phyloP scores from a whole-genome alignment of 2,888 invertebrate genomes.

The Dysmachus trigonus region DNA sequence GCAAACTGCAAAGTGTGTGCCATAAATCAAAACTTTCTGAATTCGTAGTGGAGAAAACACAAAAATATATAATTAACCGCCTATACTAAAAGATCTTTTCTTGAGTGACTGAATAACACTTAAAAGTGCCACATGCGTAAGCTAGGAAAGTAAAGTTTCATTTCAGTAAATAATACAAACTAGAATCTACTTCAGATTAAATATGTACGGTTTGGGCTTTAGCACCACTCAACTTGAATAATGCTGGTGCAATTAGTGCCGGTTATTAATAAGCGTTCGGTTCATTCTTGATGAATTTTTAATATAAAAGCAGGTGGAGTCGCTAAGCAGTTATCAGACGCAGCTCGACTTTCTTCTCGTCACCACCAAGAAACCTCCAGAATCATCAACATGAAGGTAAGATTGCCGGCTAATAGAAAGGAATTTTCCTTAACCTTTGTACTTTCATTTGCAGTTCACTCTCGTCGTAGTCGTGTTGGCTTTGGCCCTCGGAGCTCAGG shows the following conservation, averaged over 20 bases:
- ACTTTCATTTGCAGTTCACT: slow-evolving; percentile 56
- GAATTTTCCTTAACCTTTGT: neutral
- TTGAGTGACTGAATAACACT: neutral
- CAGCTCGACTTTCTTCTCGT: neutral
- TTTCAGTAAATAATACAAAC: neutral
- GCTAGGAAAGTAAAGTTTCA: neutral
- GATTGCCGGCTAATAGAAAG: neutral
- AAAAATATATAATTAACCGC: neutral
- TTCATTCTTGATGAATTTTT: neutral
- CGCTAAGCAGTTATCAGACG: neutral
- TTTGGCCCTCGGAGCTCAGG: slow-evolving; percentile 60
- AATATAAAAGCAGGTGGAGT: slow-evolving; percentile 17
- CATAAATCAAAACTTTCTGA: neutral
- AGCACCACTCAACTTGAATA: neutral
- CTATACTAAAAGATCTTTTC: neutral
- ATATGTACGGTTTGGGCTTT: neutral
- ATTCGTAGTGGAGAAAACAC: neutral
- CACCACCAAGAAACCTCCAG: neutral
- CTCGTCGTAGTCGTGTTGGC: slow-evolving; percentile 62
- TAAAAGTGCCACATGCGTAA: neutral
- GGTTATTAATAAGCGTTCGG: neutral
- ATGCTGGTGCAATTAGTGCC: neutral
- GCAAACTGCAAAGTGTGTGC: no score
- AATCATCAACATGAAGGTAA: slow-evolving; percentile 35
- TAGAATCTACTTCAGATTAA: neutral